Conservation (phyloP, 2,888 invertebrate genomes). For the Argyresthia goedartella region DNA sequence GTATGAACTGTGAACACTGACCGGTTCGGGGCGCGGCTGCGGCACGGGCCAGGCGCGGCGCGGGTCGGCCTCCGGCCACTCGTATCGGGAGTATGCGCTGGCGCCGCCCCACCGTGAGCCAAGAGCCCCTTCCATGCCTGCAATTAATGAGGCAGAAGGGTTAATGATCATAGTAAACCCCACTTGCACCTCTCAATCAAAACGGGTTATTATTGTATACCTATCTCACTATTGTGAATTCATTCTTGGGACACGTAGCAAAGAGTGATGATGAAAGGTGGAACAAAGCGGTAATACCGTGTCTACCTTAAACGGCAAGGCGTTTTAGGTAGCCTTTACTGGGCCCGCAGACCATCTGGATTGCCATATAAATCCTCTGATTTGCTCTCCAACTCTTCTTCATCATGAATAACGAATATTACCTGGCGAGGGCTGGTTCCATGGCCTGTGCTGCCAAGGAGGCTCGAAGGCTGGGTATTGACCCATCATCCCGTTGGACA, state of each 20-base stretch:
- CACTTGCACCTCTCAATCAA: constrained; percentile 12
- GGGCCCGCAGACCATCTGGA: no score
- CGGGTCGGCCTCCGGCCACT: constrained; percentile 36
- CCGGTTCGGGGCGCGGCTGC: constrained; percentile 18
- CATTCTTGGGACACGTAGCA: not conserved
- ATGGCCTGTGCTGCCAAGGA: constrained; percentile 27
- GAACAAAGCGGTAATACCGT: no score
- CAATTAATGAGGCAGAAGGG: no score
- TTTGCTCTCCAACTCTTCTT: no score
- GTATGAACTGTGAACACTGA: not conserved
- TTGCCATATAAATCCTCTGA: no score
- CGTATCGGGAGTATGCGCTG: constrained; percentile 24
- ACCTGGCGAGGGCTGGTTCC: constrained; percentile 3
- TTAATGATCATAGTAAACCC: no score
- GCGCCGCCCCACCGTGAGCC: constrained; percentile 15
- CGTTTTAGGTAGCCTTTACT: no score
- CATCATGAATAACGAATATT: no score
- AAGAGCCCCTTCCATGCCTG: constrained; percentile 13
- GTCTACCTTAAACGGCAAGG: no score
- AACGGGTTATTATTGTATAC: no score
- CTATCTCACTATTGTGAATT: no score
- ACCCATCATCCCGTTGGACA: constrained; percentile 5
- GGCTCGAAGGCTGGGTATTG: constrained; percentile 30
- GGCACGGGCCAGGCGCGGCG: constrained; percentile 55
- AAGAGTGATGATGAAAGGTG: not conserved